Evolutionary conservation across 1,140 invertebrate species (phyloP), one percentile per base, ranked within the genome.

Genomic region (Drosophila quadrilineata): DNA sequence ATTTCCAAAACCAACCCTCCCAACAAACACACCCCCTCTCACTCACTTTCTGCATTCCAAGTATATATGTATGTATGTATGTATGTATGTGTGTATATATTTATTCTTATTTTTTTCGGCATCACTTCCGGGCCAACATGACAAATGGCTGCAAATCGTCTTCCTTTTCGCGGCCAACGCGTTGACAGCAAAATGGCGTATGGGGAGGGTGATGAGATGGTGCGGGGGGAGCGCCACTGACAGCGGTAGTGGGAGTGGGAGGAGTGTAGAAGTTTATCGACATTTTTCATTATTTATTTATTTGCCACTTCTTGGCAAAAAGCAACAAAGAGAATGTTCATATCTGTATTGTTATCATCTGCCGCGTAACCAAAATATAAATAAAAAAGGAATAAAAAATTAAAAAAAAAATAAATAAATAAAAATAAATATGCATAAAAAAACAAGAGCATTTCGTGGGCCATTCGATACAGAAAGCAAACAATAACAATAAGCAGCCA

Each of bases 131-230:
- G 57, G 57, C 64, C 66, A 71, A 85, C 79, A 84, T 84, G 79
- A 84, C 79, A 84, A 84, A 84, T 84, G 79, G 79, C 79, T 84
- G 79, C 79, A 84, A 84, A 84, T 84, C 79, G 79, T 84, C 79
- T 84, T 84, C 79, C 79, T 84, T 21, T 80, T 84, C 77, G 77
- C 77, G 72, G 62, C 77, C 77, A 64, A 75, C 73, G 66, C 66
- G 71, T 84, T 84, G 75, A 79, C 77, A 84, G 75, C 70, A 73
- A 84, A 82, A 75, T 74, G 63, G 21, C 48, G 38, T 31, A 12
- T 24, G 2, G 8, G 43, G 2, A 2, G 1, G 6, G 9, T 9
- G n/a, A 0, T 24, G 21, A 9, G 53, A 1, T 10, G 12, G 31
- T 2, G 24, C 22, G 36, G 10, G 16, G 9, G 6, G 8, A 17